A percentile compares a stretch with the other conserved stretches of the same genome.
phyloP scores from a whole-genome alignment of 2,113 vertebrate genomes.

The Aythya baeri region DNA sequence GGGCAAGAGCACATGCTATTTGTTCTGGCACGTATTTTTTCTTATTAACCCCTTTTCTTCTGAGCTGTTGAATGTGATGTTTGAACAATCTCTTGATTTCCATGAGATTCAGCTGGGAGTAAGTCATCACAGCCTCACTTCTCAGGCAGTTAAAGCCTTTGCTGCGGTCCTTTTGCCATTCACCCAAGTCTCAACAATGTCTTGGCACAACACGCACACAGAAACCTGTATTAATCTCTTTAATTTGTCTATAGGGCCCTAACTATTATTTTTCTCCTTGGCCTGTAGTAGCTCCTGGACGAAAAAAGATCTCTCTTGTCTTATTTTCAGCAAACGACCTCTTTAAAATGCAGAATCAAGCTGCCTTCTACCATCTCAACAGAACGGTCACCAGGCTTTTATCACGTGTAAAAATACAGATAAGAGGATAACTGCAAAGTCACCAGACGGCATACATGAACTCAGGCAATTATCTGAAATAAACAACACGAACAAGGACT shows the following conservation, averaged over 20 bases:
- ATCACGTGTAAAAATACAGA: background rate
- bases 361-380: background rate
- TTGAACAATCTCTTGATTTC: background rate
- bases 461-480: background rate
- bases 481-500: background rate
- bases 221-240: background rate
- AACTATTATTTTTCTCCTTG: background rate
- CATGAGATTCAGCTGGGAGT: background rate
- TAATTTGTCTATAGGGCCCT: background rate
- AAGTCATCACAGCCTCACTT: background rate
- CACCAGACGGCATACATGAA: background rate
- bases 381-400: background rate
- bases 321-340: conserved; percentile 10
- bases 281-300: background rate
- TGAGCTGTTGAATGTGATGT: background rate
- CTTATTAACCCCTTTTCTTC: background rate
- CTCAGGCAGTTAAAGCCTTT: background rate
- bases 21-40: background rate
- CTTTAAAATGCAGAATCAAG: conserved; percentile 5
- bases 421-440: conserved; percentile 27
- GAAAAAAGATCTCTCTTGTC: background rate
- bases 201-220: background rate
- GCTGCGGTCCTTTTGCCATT: background rate
- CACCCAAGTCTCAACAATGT: background rate
- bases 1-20: background rate